Conservation (phyloP, 2,113 vertebrate species). For the Thalassarche chlororhynchos region DNA sequence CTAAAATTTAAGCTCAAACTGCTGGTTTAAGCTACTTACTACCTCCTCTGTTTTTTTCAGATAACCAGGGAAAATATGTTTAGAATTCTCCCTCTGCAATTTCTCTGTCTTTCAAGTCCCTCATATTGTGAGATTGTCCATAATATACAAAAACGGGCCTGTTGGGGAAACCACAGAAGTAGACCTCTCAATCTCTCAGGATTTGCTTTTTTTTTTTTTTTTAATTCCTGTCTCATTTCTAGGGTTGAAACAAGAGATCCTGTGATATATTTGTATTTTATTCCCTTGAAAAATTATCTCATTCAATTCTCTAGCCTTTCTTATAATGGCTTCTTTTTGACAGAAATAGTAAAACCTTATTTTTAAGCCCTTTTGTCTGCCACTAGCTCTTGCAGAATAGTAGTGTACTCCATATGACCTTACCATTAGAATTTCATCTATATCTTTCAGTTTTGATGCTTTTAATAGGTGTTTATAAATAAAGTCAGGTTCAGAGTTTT, state of each 20-base stretch:
- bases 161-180: neutral
- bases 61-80: neutral
- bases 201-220: neutral
- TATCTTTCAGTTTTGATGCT: neutral
- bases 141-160: neutral
- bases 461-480: neutral
- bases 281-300: neutral
- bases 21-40: neutral
- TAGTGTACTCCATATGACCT: neutral
- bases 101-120: neutral
- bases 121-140: neutral
- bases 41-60: neutral
- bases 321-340: neutral
- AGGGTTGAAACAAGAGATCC: neutral
- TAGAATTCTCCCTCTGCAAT: neutral
- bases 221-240: neutral
- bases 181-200: neutral
- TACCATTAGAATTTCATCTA: neutral
- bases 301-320: neutral
- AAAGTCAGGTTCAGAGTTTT: neutral
- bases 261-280: neutral
- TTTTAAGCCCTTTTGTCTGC: neutral
- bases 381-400: neutral
- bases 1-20: neutral
- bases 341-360: neutral